Evolutionary conservation across 2,888 invertebrate genomes (phyloP).

Genomic region (Baronia brevicornis): DNA sequence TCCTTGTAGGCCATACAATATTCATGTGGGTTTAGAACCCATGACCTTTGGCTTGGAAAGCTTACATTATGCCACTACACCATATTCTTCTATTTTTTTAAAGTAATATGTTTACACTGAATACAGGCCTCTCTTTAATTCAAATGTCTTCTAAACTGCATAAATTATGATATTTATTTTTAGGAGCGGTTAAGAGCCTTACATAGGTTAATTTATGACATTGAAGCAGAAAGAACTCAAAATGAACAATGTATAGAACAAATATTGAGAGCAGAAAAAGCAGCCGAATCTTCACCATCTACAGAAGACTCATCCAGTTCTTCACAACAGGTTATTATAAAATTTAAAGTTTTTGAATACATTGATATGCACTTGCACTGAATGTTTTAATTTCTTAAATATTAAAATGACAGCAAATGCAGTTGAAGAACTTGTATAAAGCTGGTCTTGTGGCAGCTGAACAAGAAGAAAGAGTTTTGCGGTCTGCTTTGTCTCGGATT

Average conservation of each 20-base stretch:
- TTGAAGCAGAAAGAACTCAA: conserved; percentile 86
- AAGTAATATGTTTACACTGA: too few relatives aligned
- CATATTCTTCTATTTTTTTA: neutral
- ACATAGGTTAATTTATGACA: conserved; percentile 84
- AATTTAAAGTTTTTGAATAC: neutral
- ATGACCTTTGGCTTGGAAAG: too few relatives aligned
- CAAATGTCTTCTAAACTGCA: too few relatives aligned
- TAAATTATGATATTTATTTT: conserved; percentile 18
- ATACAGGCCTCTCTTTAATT: too few relatives aligned
- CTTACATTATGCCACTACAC: too few relatives aligned
- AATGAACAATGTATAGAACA: conserved; percentile 88
- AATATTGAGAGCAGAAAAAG: conserved; percentile 83
- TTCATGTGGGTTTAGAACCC: too few relatives aligned
- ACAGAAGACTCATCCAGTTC: conserved; percentile 60
- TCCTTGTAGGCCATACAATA: too few relatives aligned
- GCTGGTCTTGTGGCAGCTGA: conserved; percentile 87
- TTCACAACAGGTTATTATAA: conserved; percentile 50
- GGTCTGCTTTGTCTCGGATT: conserved; percentile 89
- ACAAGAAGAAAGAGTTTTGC: conserved; percentile 87
- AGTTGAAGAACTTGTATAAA: conserved; percentile 87
- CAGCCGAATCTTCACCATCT: conserved; percentile 47
- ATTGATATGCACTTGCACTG: too few relatives aligned
- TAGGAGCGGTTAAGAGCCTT: conserved; percentile 88
- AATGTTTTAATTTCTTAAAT: neutral
- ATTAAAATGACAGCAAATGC: conserved; percentile 62